Evolutionary conservation across 2,113 vertebrate species (phyloP), one percentile per base, ranked within the genome.

Genomic region (Rhinolophus sinicus): DNA sequence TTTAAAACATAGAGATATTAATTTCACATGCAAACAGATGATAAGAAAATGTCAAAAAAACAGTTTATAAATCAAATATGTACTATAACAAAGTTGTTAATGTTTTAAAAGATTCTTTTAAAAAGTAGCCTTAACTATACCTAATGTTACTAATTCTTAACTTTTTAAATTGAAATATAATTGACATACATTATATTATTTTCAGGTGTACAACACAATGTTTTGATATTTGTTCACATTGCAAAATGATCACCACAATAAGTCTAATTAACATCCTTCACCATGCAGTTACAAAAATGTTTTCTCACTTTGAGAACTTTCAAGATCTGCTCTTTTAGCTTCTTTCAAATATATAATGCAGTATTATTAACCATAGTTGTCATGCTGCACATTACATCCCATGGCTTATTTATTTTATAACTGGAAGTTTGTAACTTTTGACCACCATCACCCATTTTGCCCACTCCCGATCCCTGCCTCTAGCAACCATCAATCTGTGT

Each of bases 21-120:
- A 93, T 91, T 97, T 97, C 38, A 97, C 64, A 87, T 80, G 58
- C 69, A 94, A 95, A 94, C 40, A 44, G 82, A 93, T 78, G n/a
- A 65, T 89, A 70, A 87, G 52, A 92, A 96, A 95, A 92, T 89
- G 70, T 75, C 12, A 80, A 73, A 93, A 86, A 56, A 78, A 6
- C 2, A 47, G 67, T 76, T 93, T 72, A 44, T 92, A 70, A 50
- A 62, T 70, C 60, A 93, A 88, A 5, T 86, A 40, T 75, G 33
- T 89, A 52, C 52, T 87, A 38, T 75, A 89, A 87, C 47, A 69
- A 52, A 93, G 56, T 76, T 92, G 78, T 78, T 62, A 83, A 69
- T 54, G 2, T 93, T 95, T 92, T 90, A 54, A 94, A 94, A 58
- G 77, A 56, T 90, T 85, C 58, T 88, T 85, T 76, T 24, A 67